Base-by-base conservation (phyloP, 2,113 vertebrate species). In the Mystacornis crossleyi region DNA sequence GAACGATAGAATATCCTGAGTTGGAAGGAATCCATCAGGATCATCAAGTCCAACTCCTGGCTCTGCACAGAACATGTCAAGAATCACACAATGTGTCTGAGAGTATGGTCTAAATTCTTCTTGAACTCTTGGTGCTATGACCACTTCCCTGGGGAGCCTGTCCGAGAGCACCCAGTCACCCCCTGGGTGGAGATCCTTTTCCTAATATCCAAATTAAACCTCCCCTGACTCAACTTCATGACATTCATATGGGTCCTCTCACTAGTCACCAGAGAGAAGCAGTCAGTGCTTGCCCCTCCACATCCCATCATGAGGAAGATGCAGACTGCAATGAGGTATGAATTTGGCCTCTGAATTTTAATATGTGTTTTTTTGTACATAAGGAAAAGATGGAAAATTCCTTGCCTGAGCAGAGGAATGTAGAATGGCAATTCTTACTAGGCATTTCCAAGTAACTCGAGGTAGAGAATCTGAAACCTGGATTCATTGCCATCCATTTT, bases 91-190 rank as follows among this genome's bases (percentile, higher is more conserved):
- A 5, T 23, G 6, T 47, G 24, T 43, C 54, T 34, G 47, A 69
- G 6, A 55, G 5, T 31, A 33, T 11, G 26, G 18, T 16, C 36
- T 21, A 43, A 50, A 61, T 7, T 14, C 24, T 53, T 40, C 61
- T 54, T 34, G 20, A 75, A 26, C 25, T 18, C 12, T 47, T 69
- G 40, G 9, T 53, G 7, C 20, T 75, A 16, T n/a, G 23, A 21
- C 18, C 13, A 25, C 8, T 34, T 47, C 47, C 34, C 24, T 31
- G 16, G 19, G 14, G 19, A 81, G 24, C 16, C 29, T 34, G 16
- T 40, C 18, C 19, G 14, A 61, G n/a, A n/a, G 29, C 4, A 9
- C 4, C 4, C 20, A 74, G 0, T 8, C 3, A 54, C 0, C 11
- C 19, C 19, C 14, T 2, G 4, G 7, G 19, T 14, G 29, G 67